Percentiles rank a stretch among this genome's conserved stretches.
Conservation (phyloP, 2,888 invertebrate genomes). For the Drosophila prolongata region DNA sequence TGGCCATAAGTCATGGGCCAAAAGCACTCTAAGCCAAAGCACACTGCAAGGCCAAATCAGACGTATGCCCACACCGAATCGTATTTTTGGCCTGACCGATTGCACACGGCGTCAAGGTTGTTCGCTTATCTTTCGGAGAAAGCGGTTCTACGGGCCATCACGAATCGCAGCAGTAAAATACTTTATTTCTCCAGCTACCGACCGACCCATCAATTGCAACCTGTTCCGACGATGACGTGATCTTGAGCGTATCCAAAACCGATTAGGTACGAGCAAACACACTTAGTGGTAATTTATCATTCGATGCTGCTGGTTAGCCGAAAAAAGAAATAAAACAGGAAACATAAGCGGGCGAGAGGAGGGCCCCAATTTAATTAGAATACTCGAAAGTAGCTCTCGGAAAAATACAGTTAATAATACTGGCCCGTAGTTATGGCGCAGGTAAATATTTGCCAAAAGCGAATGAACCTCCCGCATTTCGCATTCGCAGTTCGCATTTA, state of each 20-base stretch:
- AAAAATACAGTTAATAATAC: slow-evolving; percentile 57
- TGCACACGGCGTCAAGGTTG: slow-evolving; percentile 67
- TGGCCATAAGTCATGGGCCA: slow-evolving; percentile 8
- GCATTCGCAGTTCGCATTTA: slow-evolving; percentile 30
- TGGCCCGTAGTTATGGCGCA: slow-evolving; percentile 60
- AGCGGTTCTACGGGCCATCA: slow-evolving; percentile 23
- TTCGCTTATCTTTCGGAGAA: slow-evolving; percentile 38
- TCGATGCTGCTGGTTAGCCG: slow-evolving; percentile 53
- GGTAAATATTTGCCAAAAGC: slow-evolving; percentile 65
- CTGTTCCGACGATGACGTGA: slow-evolving; percentile 62
- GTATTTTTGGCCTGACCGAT: slow-evolving; percentile 60
- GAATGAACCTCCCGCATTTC: slow-evolving; percentile 55
- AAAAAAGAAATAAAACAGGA: slow-evolving; percentile 57
- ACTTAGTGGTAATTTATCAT: slow-evolving; percentile 65
- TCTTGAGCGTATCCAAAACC: slow-evolving; percentile 39
- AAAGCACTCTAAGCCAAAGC: slow-evolving; percentile 17
- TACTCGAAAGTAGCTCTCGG: not conserved
- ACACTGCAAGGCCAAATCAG: slow-evolving; percentile 43
- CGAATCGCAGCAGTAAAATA: slow-evolving; percentile 15
- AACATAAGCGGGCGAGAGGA: slow-evolving; percentile 61
- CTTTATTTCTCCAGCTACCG: slow-evolving; percentile 26
- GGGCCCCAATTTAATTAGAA: slow-evolving; percentile 18
- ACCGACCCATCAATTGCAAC: slow-evolving; percentile 28
- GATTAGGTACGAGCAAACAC: slow-evolving; percentile 37
- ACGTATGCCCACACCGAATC: not conserved